Evolutionary conservation across 2,113 vertebrate genomes (phyloP).

Genomic region (Pontoporia blainvillei): DNA sequence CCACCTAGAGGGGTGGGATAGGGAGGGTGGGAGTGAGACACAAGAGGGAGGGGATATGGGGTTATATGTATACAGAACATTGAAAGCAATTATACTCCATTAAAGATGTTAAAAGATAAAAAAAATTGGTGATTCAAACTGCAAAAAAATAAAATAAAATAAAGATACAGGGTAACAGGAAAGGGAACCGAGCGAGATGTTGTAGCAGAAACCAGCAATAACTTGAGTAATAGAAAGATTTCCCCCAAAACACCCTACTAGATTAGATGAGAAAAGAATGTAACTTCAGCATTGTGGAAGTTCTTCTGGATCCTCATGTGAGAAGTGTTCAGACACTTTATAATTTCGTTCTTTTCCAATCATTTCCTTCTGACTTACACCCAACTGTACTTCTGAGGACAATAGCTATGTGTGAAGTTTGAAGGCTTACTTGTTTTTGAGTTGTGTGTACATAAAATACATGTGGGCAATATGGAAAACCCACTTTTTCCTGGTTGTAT

Average conservation of each 20-base stretch:
- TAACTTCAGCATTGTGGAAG: neutral
- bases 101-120: no score
- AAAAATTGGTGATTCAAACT: no score
- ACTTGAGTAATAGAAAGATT: neutral
- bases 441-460: neutral
- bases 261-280: neutral
- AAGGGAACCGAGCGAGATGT: neutral
- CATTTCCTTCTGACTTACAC: conserved; percentile 16
- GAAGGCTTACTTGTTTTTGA: conserved; percentile 48
- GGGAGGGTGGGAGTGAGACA: no score
- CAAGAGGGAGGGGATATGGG: no score
- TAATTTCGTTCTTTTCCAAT: neutral
- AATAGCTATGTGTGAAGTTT: neutral
- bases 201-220: neutral
- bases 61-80: no score
- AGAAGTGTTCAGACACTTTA: neutral
- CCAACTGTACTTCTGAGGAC: neutral
- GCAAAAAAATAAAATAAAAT: no score
- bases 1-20: no score
- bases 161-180: neutral
- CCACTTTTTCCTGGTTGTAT: neutral
- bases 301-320: neutral
- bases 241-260: neutral
- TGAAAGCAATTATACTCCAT: no score
- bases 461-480: neutral